Base-by-base conservation (phyloP, 2,888 invertebrate genomes). In the Thecocarcelia acutangulata region DNA sequence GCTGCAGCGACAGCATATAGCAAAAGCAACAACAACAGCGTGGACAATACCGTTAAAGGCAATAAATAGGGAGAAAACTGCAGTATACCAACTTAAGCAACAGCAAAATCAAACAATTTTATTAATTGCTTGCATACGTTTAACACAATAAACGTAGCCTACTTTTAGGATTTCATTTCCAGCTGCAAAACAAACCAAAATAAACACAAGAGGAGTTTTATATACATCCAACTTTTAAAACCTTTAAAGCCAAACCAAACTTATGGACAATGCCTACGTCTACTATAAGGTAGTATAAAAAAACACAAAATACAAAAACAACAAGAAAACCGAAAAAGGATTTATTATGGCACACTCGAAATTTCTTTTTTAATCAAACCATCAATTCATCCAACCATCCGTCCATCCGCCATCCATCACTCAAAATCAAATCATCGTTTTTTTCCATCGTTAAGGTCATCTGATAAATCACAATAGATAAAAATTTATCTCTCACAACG, bases 261-360 rank as follows among this genome's bases (percentile, higher is more conserved):
- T 88, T 90, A 90, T 90, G 90, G 90, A 90, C 90, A 90, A 90
- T 90, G 90, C 90, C 86, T 90, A 90, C 88, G 90, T 90, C 87
- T 90, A 90, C 90, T 90, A 90, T 88, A 90, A 90, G 90, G 90
- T 90, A 90, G 85, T 85, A 83, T 80, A 21, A 56, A 66, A 58
- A 69, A 48, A 59, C 28, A 61, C 33, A 46, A 61, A 66, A 59
- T 46, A n/a, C 46, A 44, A 54, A 42, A 52, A 44, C 21, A 37
- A 24, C 24, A 2, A 24, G 24, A 3, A 24, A 5, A 33, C 33
- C 4, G 9, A 33, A 33, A 33, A 33, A 9, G 59, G 59, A 75
- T 37, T 40, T 44, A n/a, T 40, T 24, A 61, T n/a, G n/a, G n/a
- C 61, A 68, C 50, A 46, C 37, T 15, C 15, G 52, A 59, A 61